Evolutionary conservation across 2,888 invertebrate species (phyloP).

Genomic region (Megastigmus dorsalis): DNA sequence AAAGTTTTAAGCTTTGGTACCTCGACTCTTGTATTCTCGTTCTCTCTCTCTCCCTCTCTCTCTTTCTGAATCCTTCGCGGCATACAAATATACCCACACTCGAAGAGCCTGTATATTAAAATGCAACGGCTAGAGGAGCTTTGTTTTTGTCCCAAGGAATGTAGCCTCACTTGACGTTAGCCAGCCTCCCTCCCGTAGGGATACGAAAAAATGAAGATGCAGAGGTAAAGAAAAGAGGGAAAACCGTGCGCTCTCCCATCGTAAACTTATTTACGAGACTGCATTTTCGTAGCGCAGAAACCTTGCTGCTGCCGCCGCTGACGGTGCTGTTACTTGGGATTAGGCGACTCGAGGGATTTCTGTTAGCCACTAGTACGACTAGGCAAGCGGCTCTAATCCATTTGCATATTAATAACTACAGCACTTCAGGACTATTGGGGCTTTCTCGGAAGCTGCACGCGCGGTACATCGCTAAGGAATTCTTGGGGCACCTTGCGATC

Average conservation of each 20-base stretch:
- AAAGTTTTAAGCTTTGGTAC: too few relatives aligned
- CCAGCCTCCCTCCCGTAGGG: background rate
- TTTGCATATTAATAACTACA: conserved; percentile 36
- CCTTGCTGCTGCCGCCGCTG: too few relatives aligned
- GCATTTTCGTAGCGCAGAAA: too few relatives aligned
- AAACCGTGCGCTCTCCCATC: background rate
- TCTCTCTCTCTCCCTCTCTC: too few relatives aligned
- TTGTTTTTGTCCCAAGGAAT: conserved; percentile 27
- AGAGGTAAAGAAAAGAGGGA: too few relatives aligned
- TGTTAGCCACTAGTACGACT: background rate
- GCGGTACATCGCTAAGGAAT: too few relatives aligned
- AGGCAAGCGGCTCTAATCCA: conserved; percentile 17
- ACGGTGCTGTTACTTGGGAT: background rate
- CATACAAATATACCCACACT: conserved; percentile 2
- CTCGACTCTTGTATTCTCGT: too few relatives aligned
- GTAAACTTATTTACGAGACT: conserved; percentile 33
- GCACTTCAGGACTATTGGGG: too few relatives aligned
- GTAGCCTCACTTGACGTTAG: background rate
- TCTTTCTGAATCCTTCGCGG: background rate
- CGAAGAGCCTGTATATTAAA: background rate
- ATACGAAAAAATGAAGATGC: background rate
- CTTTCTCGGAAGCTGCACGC: too few relatives aligned
- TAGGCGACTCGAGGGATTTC: conserved; percentile 7
- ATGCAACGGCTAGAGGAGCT: background rate
- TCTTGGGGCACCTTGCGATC: too few relatives aligned